phyloP scores from a whole-genome alignment of 1,140 invertebrate species.

The Onthophagus taurus region DNA sequence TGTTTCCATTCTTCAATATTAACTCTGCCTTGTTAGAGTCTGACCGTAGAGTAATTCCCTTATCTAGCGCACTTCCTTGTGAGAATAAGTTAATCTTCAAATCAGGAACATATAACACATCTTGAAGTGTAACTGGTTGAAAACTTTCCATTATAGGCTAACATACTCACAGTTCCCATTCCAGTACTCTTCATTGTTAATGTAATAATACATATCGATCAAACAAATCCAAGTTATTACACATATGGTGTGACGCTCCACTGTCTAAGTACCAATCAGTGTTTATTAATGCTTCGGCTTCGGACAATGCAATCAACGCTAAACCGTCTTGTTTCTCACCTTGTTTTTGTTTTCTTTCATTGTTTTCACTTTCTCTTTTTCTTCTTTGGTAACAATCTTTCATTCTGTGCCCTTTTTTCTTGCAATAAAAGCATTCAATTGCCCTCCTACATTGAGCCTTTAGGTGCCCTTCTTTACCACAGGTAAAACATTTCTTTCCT shows the following conservation, averaged over 20 bases:
- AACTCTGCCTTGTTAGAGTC: neutral
- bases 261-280: constrained; percentile 8
- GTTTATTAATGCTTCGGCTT: neutral
- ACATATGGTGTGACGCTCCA: constrained; percentile 10
- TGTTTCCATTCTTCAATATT: neutral
- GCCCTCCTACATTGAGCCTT: constrained; percentile 1
- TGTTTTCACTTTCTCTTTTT: neutral
- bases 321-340: neutral
- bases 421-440: constrained; percentile 8
- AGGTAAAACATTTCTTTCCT: constrained; percentile 5
- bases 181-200: constrained; percentile 1
- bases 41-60: neutral
- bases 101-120: constrained; percentile 8
- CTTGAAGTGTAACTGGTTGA: neutral
- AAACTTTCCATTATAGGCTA: constrained; percentile 10
- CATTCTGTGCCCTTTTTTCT: constrained; percentile 6
- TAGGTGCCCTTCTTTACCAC: constrained; percentile 6
- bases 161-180: neutral
- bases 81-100: constrained; percentile 7
- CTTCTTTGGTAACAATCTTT: constrained; percentile 7
- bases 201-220: neutral
- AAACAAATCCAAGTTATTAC: neutral
- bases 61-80: constrained; percentile 3
- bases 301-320: neutral
- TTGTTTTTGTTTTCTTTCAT: neutral